A percentile compares a stretch with the other conserved stretches of the same genome.
Conservation (phyloP, 92 coral and sea anemone species). For the Epizoanthus illoricatus region DNA sequence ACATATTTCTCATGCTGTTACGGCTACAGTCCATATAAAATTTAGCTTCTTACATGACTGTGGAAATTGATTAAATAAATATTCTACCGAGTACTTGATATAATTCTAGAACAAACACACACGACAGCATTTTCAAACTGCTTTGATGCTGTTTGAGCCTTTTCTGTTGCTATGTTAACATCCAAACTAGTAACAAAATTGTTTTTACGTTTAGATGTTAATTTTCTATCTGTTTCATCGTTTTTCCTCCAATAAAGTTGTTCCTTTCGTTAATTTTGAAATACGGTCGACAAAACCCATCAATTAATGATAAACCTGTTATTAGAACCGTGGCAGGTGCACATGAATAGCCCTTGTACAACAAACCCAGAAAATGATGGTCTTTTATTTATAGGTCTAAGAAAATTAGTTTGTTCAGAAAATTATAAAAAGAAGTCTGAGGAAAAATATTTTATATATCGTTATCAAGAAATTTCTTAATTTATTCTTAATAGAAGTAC, state of each 20-base stretch:
- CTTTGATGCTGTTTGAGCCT: background rate
- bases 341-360: background rate
- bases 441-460: background rate
- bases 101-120: conserved; percentile 9
- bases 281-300: conserved; percentile 2
- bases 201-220: conserved; percentile 18
- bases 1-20: background rate
- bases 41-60: no score
- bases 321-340: background rate
- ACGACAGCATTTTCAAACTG: background rate
- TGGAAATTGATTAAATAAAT: background rate
- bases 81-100: conserved; percentile 3
- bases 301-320: conserved; percentile 5
- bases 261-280: background rate
- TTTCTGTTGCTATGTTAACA: conserved; percentile 37
- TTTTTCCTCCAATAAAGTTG: conserved; percentile 20
- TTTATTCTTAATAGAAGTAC: background rate
- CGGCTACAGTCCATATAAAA: background rate
- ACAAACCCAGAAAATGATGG: background rate
- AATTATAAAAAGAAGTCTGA: background rate
- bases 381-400: background rate
- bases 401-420: background rate
- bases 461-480: background rate
- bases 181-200: conserved; percentile 3
- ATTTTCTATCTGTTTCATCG: background rate